A percentile compares a stretch with the other conserved stretches of the same genome.
Evolutionary conservation across 2,797 vertebrate genomes (phyloP).

Genomic region (Halcyon chelicuti): DNA sequence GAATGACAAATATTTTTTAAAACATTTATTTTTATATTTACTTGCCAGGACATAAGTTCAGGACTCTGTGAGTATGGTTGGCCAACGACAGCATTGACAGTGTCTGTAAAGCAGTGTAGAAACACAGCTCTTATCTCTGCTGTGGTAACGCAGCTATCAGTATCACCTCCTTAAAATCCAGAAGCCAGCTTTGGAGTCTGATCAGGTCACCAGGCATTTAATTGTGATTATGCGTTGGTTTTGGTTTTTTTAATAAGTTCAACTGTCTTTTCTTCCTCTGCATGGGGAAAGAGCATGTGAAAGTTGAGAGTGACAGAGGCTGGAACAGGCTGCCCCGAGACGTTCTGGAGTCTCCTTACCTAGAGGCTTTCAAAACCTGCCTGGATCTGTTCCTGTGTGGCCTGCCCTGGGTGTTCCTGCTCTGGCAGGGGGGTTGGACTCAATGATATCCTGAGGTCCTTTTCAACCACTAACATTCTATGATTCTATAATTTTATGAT

Average conservation of each 20-base stretch:
- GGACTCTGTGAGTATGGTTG: background rate
- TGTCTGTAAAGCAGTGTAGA: background rate
- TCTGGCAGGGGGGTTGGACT: too few relatives aligned
- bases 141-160: background rate
- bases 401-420: too few relatives aligned
- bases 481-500: too few relatives aligned
- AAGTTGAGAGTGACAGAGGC: background rate
- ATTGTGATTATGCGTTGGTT: background rate
- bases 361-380: too few relatives aligned
- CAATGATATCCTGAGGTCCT: too few relatives aligned
- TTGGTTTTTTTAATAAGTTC: background rate
- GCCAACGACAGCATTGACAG: background rate
- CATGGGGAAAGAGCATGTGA: background rate
- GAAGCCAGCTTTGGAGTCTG: background rate
- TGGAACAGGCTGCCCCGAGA: too few relatives aligned
- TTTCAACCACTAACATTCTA: too few relatives aligned
- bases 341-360: too few relatives aligned
- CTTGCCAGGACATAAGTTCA: background rate
- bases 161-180: background rate
- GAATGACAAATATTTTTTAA: conserved; percentile 3
- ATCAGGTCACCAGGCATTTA: background rate
- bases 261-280: background rate
- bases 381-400: too few relatives aligned
- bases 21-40: background rate
- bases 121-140: background rate